Evolutionary conservation across 2,888 invertebrate species (phyloP).

Genomic region (Notodonta dromedarius): DNA sequence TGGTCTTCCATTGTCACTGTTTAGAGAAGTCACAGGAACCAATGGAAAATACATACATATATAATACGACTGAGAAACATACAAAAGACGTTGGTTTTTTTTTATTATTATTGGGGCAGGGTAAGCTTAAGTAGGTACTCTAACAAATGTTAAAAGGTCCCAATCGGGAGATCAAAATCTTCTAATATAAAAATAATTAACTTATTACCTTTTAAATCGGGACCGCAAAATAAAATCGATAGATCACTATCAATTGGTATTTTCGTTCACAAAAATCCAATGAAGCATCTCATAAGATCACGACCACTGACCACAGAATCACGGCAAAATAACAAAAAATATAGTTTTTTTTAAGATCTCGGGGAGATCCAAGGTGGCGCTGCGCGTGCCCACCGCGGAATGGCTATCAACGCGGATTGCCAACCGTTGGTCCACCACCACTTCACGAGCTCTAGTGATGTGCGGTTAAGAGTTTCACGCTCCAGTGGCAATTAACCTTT

Average conservation of each 20-base stretch:
- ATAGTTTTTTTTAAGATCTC: slow-evolving; percentile 28
- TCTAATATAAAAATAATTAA: slow-evolving; percentile 6
- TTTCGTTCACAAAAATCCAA: slow-evolving; percentile 51
- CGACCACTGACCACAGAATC: slow-evolving; percentile 38
- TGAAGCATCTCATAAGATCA: slow-evolving; percentile 44
- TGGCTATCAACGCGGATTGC: slow-evolving; percentile 63
- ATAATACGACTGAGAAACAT: too few species aligned
- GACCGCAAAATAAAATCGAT: slow-evolving; percentile 11
- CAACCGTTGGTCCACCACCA: slow-evolving; percentile 59
- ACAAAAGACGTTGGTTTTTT: too few species aligned
- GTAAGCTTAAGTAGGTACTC: neutral
- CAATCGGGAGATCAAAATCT: slow-evolving; percentile 18
- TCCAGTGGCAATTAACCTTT: slow-evolving; percentile 55
- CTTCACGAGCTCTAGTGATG: slow-evolving; percentile 39
- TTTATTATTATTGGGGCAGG: too few species aligned
- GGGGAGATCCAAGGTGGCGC: slow-evolving; percentile 36
- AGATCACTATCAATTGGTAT: slow-evolving; percentile 47
- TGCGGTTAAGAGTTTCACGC: slow-evolving; percentile 60
- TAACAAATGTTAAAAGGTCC: neutral
- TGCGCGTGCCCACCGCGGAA: slow-evolving; percentile 58
- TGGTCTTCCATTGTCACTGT: too few species aligned
- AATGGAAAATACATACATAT: too few species aligned
- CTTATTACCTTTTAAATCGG: slow-evolving; percentile 18
- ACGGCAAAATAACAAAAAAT: slow-evolving; percentile 27
- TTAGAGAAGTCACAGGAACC: too few species aligned